Evolutionary conservation across 2,113 vertebrate genomes (phyloP).

Genomic region (Nothoprocta pentlandii): DNA sequence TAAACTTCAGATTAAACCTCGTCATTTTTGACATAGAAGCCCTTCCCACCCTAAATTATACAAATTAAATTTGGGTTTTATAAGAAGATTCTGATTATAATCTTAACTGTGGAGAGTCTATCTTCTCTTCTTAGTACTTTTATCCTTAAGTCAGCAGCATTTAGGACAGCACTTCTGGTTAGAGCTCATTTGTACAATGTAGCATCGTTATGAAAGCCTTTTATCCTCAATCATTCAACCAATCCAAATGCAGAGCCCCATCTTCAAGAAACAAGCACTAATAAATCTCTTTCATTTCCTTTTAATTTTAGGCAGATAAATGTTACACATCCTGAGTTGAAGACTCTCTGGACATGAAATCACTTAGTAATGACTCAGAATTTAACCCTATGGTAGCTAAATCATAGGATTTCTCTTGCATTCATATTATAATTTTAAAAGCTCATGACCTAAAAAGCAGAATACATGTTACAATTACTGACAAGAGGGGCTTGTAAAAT

Average conservation of each 20-base stretch:
- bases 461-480: background rate
- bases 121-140: background rate
- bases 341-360: slow-evolving; percentile 48
- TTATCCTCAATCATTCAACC: slow-evolving; percentile 58
- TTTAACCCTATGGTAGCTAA: slow-evolving; percentile 44
- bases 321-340: slow-evolving; percentile 37
- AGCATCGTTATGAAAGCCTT: slow-evolving; percentile 51
- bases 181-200: slow-evolving; percentile 56
- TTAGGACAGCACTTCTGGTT: slow-evolving; percentile 56
- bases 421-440: background rate
- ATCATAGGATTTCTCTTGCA: background rate
- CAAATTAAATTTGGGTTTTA: background rate
- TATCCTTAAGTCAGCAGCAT: slow-evolving; percentile 63
- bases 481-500: background rate
- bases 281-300: slow-evolving; percentile 69
- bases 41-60: background rate
- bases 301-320: slow-evolving; percentile 73
- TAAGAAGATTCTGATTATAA: background rate
- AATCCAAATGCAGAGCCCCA: slow-evolving; percentile 33
- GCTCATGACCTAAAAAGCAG: background rate
- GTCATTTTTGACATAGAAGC: background rate
- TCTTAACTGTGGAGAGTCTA: background rate
- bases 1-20: background rate
- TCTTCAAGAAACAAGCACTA: slow-evolving; percentile 67
- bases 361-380: background rate